Percentiles rank a stretch among this genome's conserved stretches.
These are phyloP conservation scores for Pampus argenteus DNA, from an alignment of 2,797 vertebrate species.

Conservation along the genomic window DNA sequence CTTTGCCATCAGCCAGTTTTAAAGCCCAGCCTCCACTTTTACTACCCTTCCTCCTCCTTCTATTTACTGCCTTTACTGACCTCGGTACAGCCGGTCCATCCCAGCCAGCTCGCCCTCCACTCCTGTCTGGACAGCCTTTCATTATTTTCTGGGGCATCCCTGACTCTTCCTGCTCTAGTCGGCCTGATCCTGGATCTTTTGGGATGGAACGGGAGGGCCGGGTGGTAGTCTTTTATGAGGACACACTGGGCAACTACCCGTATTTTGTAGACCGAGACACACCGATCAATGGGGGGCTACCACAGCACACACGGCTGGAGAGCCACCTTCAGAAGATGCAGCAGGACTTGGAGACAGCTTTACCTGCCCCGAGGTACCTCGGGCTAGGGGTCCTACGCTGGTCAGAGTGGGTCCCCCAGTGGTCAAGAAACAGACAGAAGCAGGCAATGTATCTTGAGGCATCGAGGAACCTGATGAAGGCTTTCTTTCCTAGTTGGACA, in stretches of 20 bases:
- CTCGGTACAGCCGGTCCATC: slow-evolving; percentile 60
- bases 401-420: slow-evolving; percentile 85
- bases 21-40: slow-evolving; percentile 32
- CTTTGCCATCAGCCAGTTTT: slow-evolving; percentile 11
- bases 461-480: slow-evolving; percentile 78
- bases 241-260: slow-evolving; percentile 84
- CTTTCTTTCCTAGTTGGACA: slow-evolving; percentile 85
- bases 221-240: slow-evolving; percentile 83
- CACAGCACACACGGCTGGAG: slow-evolving; percentile 84
- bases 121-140: slow-evolving; percentile 85
- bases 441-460: slow-evolving; percentile 79
- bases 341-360: slow-evolving; percentile 75
- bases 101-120: slow-evolving; percentile 77
- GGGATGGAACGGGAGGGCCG: slow-evolving; percentile 82
- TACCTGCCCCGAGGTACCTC: slow-evolving; percentile 80
- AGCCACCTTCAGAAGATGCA: slow-evolving; percentile 82
- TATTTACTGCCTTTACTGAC: slow-evolving; percentile 58
- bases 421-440: slow-evolving; percentile 80
- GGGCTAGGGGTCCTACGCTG: slow-evolving; percentile 84
- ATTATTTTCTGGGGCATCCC: slow-evolving; percentile 85
- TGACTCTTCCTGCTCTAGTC: slow-evolving; percentile 78
- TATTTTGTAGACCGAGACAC: slow-evolving; percentile 80
- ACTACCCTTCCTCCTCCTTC: slow-evolving; percentile 53
- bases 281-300: slow-evolving; percentile 81
- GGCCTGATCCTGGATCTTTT: slow-evolving; percentile 76